phyloP scores from a whole-genome alignment of 2,113 vertebrate species.

The Hippocampus mohnikei region DNA sequence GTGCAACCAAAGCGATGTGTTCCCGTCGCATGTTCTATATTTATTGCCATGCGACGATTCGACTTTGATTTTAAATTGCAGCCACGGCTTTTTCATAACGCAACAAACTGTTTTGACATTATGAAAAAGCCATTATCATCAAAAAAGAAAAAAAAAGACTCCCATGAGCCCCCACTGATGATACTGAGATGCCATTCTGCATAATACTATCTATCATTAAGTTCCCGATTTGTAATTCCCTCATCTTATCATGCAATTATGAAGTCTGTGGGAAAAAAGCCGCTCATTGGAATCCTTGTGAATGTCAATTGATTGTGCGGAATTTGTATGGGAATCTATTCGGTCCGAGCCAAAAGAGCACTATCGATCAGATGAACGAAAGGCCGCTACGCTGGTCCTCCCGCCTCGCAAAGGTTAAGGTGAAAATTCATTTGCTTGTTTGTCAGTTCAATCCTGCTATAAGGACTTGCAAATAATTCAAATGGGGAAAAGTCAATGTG shows the following conservation, averaged over 20 bases:
- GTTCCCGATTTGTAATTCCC: conserved; percentile 32
- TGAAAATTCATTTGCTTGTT: conserved; percentile 73
- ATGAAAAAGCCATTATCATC: background rate
- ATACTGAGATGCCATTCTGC: no score
- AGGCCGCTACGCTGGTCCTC: conserved; percentile 34
- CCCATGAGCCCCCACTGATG: no score
- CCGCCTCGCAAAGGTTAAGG: conserved; percentile 62
- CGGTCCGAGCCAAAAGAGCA: conserved; percentile 47
- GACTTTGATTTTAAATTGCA: background rate
- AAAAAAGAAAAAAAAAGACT: background rate
- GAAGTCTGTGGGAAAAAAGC: conserved; percentile 42
- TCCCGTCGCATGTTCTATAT: background rate
- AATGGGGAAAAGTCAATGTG: conserved; percentile 61
- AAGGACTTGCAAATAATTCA: conserved; percentile 60
- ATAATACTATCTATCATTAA: background rate
- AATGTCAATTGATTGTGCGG: conserved; percentile 53
- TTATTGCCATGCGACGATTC: background rate
- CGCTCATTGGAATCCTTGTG: conserved; percentile 49
- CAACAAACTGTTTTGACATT: background rate
- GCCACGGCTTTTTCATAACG: background rate
- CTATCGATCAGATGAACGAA: conserved; percentile 64
- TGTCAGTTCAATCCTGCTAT: conserved; percentile 60
- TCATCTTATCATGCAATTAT: conserved; percentile 45
- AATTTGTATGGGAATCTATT: conserved; percentile 73
- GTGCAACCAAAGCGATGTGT: no score